A percentile compares a stretch with the other conserved stretches of the same genome.
Conservation (phyloP, 2,113 vertebrate genomes). For the Clarias macrocephalus region DNA sequence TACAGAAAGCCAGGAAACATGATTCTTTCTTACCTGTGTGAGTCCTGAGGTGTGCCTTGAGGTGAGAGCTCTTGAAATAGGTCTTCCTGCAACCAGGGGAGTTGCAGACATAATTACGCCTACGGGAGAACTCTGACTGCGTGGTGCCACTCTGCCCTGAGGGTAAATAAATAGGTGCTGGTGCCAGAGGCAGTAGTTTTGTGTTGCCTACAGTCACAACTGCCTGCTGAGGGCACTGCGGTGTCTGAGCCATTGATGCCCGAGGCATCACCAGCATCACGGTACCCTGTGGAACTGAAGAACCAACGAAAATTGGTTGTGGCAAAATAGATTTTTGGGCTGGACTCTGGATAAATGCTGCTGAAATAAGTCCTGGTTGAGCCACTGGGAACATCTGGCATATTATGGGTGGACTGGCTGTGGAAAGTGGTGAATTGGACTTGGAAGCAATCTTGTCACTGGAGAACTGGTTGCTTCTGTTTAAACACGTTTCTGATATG, state of each 20-base stretch:
- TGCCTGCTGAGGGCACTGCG: slow-evolving; percentile 74
- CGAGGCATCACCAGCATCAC: slow-evolving; percentile 94
- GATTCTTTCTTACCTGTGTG: slow-evolving; percentile 79
- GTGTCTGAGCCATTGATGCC: slow-evolving; percentile 72
- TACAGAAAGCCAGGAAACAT: no score
- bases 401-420: slow-evolving; percentile 81
- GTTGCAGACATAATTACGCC: slow-evolving; percentile 92
- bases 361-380: slow-evolving; percentile 81
- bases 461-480: slow-evolving; percentile 37
- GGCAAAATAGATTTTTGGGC: slow-evolving; percentile 71
- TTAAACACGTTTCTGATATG: slow-evolving; percentile 49
- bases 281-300: slow-evolving; percentile 83
- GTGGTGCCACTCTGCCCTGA: slow-evolving; percentile 72
- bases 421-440: slow-evolving; percentile 68
- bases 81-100: slow-evolving; percentile 95
- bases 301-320: slow-evolving; percentile 84
- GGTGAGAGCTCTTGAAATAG: slow-evolving; percentile 98
- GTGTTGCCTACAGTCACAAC: slow-evolving; percentile 85
- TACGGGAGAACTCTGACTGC: slow-evolving; percentile 87
- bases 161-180: slow-evolving; percentile 86
- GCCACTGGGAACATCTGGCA: slow-evolving; percentile 93
- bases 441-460: slow-evolving; percentile 46
- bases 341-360: slow-evolving; percentile 83
- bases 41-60: slow-evolving; percentile 96
- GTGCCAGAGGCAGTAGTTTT: slow-evolving; percentile 91